Evolutionary conservation across 2,113 vertebrate genomes (phyloP), one percentile per base, ranked within the genome.

Genomic region (Myotis brandtii): DNA sequence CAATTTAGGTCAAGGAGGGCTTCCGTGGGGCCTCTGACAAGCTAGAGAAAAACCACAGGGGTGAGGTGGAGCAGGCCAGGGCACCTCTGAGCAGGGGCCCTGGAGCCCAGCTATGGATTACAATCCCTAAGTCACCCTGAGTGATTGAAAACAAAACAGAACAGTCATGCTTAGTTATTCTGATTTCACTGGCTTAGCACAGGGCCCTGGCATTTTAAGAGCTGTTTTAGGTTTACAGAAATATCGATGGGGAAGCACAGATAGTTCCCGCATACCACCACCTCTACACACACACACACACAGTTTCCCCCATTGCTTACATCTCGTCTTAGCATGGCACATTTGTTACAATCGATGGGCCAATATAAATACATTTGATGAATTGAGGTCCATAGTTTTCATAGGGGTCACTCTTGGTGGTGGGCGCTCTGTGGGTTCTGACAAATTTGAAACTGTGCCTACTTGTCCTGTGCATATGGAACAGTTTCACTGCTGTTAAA

Each of bases 21-120:
- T 10, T 72, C 4, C 4, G 6, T 1, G 5, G 5, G 2, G 4
- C 4, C 80, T 59, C n/a, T 10, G 12, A 37, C 40, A 86, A 88
- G 75, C 3, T 11, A 79, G 7, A 91, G 1, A 23, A 27, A 46
- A 27, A 8, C 1, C 46, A 17, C 62, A 2, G 0, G 6, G 10
- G 2, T 34, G 1, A 86, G 17, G 1, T 0, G 2, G 6, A 43
- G 3, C 9, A 4, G 4, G 17, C 0, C 14, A 34, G 20, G 62
- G 10, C 23, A 14, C 43, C 11, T 6, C 18, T 5, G 11, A 17
- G 52, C 5, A 18, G 4, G 0, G 20, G 30, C 12, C 23, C 9
- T 46, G 13, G 9, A 27, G 3, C 16, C 54, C 14, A 67, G 17
- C 12, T 21, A 2, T 8, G 9, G 1, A 1, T 25, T 3, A 2